phyloP scores from a whole-genome alignment of 2,797 vertebrate genomes.

The Sebastes nivosus region DNA sequence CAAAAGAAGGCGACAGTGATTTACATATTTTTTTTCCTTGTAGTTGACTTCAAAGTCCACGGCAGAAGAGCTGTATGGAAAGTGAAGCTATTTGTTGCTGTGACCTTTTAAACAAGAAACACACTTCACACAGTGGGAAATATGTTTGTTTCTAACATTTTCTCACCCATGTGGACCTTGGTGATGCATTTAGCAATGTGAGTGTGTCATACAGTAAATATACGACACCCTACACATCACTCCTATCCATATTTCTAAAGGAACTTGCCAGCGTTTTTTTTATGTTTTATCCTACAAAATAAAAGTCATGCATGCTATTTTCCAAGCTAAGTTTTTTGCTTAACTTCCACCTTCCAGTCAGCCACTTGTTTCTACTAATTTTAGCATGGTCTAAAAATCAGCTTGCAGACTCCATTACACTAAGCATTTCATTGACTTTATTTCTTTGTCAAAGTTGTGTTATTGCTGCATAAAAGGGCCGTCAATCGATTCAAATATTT shows the following conservation, averaged over 20 bases:
- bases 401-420: not conserved
- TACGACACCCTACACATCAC: not conserved
- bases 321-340: not conserved
- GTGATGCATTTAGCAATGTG: not conserved
- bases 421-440: not conserved
- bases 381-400: not conserved
- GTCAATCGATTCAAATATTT: too few relatives aligned
- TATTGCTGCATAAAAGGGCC: too few relatives aligned
- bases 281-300: not conserved
- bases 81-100: not conserved
- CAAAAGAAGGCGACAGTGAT: slow-evolving; percentile 20
- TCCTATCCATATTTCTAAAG: not conserved
- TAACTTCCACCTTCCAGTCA: not conserved
- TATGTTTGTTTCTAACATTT: not conserved
- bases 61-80: not conserved
- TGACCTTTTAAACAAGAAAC: slow-evolving; percentile 29
- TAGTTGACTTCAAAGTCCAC: slow-evolving; percentile 27
- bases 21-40: slow-evolving; percentile 19
- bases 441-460: not conserved
- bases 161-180: not conserved
- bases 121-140: not conserved
- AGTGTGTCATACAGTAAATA: not conserved
- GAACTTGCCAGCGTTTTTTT: not conserved
- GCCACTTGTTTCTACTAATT: not conserved
- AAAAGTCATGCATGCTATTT: not conserved